These are phyloP conservation scores for Lissonota sp. DNA, from an alignment of 2,888 invertebrate genomes.

Conservation along the genomic window DNA sequence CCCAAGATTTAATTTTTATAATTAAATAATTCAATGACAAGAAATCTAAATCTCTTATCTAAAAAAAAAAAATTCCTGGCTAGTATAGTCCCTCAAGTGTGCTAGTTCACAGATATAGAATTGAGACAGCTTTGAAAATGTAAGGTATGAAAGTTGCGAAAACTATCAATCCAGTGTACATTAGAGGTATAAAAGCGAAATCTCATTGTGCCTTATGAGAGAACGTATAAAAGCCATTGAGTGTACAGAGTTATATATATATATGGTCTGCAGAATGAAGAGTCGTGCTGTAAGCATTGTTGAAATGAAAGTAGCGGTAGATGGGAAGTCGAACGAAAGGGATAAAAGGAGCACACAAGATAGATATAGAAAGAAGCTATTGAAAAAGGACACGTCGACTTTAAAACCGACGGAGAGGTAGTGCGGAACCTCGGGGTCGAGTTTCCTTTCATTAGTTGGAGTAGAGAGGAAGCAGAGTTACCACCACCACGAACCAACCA, in stretches of 20 bases:
- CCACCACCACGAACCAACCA: slow-evolving; percentile 78
- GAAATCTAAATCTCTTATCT: slow-evolving; percentile 1
- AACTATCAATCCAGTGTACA: slow-evolving; percentile 27
- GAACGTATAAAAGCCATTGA: slow-evolving; percentile 39
- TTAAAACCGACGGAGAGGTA: slow-evolving; percentile 74
- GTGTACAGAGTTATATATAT: slow-evolving; percentile 20
- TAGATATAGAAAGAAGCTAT: slow-evolving; percentile 53
- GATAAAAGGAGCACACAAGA: slow-evolving; percentile 46
- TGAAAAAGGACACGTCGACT: slow-evolving; percentile 81
- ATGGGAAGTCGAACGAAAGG: slow-evolving; percentile 38
- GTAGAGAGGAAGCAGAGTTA: slow-evolving; percentile 74
- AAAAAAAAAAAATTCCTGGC: slow-evolving; percentile 24
- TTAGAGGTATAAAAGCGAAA: slow-evolving; percentile 16
- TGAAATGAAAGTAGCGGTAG: slow-evolving; percentile 31
- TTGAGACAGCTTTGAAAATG: no score
- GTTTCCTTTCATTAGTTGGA: slow-evolving; percentile 84
- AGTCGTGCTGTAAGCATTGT: slow-evolving; percentile 50
- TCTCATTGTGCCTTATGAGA: slow-evolving; percentile 47
- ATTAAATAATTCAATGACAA: background rate
- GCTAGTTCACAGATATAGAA: no score
- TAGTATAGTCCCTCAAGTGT: no score
- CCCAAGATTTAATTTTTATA: no score
- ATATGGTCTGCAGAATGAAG: slow-evolving; percentile 19
- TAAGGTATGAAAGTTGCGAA: slow-evolving; percentile 25
- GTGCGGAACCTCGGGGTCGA: slow-evolving; percentile 79